phyloP scores from a whole-genome alignment of 2,888 invertebrate species.

The Dryadula phaetusa region DNA sequence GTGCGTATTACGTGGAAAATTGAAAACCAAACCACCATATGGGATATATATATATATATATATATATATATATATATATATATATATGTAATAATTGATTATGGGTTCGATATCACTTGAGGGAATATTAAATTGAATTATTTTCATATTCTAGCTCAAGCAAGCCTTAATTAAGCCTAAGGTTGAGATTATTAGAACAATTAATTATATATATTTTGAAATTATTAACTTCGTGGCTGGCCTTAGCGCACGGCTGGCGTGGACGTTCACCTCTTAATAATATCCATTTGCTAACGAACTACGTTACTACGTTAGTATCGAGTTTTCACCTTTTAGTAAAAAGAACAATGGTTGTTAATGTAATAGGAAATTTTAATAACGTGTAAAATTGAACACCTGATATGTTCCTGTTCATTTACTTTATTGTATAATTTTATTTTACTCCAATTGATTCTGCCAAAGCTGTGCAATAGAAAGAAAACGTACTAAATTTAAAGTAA shows the following conservation, averaged over 20 bases:
- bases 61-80: too few species aligned
- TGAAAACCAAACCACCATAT: too few species aligned
- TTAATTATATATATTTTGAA: neutral
- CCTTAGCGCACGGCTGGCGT: neutral
- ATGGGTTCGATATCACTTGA: too few species aligned
- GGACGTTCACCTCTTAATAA: neutral
- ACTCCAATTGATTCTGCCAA: too few species aligned
- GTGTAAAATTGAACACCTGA: neutral
- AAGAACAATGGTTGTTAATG: neutral
- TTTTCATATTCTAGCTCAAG: too few species aligned
- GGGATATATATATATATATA: too few species aligned
- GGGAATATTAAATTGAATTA: too few species aligned
- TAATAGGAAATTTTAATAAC: neutral
- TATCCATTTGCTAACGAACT: neutral
- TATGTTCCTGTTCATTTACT: neutral
- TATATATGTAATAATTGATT: too few species aligned
- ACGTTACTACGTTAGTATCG: neutral
- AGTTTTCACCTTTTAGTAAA: neutral
- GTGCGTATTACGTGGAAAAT: too few species aligned
- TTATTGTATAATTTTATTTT: too few species aligned
- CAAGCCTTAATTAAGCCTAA: neutral
- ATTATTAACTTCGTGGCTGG: conserved; percentile 8
- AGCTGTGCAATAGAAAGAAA: too few species aligned
- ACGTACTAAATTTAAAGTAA: too few species aligned
- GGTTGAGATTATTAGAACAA: neutral